Conservation (phyloP, 2,888 invertebrate genomes). For the Dryocosmus kuriphilus region DNA sequence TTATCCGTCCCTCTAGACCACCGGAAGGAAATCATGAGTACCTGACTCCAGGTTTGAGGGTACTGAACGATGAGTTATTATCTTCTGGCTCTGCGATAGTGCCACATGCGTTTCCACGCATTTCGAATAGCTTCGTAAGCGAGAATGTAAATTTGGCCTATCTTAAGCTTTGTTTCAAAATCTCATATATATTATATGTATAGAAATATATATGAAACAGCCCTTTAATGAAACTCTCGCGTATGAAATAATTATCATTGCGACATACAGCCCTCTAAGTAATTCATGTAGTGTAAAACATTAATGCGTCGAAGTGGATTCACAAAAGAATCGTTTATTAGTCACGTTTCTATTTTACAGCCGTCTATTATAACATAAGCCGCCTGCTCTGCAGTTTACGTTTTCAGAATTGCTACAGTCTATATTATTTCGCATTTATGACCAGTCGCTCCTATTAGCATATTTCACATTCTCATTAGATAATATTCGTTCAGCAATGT, state of each 20-base stretch:
- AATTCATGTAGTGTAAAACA: too few relatives aligned
- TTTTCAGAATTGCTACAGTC: background rate
- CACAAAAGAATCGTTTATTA: too few relatives aligned
- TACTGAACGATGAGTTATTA: constrained; percentile 72
- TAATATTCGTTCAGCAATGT: background rate
- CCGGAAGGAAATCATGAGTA: constrained; percentile 74
- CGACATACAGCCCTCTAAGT: too few relatives aligned
- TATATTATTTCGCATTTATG: background rate
- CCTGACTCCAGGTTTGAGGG: constrained; percentile 62
- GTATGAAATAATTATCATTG: too few relatives aligned
- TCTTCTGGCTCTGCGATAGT: constrained; percentile 63
- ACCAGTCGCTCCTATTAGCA: background rate
- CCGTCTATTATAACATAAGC: too few relatives aligned
- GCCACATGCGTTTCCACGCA: constrained; percentile 55
- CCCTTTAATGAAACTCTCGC: too few relatives aligned
- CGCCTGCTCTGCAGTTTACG: background rate
- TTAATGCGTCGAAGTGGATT: too few relatives aligned
- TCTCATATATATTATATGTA: too few relatives aligned
- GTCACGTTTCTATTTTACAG: too few relatives aligned
- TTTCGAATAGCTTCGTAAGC: constrained; percentile 49
- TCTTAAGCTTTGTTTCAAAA: constrained; percentile 5
- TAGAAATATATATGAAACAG: too few relatives aligned
- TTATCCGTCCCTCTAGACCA: constrained; percentile 50
- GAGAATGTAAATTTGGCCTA: constrained; percentile 6
- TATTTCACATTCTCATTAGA: background rate